Percentiles rank a stretch among this genome's conserved stretches.
Evolutionary conservation across 2,113 vertebrate species (phyloP).

Genomic region (Apteryx owenii): DNA sequence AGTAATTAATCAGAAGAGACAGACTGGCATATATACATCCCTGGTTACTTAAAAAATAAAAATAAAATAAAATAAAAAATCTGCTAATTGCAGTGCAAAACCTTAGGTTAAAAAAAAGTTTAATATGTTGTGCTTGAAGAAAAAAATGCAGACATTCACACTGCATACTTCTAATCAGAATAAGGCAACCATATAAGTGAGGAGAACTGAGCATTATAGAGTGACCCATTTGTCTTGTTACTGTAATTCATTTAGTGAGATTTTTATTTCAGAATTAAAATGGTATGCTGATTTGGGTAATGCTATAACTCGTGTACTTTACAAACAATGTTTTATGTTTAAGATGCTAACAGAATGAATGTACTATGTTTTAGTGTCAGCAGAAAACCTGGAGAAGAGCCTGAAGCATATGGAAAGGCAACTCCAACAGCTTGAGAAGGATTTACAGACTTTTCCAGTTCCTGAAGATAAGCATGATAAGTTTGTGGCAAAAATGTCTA

Average conservation of each 20-base stretch:
- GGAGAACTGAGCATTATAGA: not conserved
- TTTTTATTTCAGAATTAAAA: not conserved
- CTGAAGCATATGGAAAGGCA: constrained; percentile 96
- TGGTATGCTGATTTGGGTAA: not conserved
- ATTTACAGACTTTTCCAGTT: constrained; percentile 93
- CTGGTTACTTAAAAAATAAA: not conserved
- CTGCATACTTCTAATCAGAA: not conserved
- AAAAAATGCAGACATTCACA: not conserved
- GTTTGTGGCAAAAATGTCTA: constrained; percentile 95
- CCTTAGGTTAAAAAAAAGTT: not conserved
- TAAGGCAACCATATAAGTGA: not conserved
- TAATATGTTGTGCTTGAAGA: not conserved
- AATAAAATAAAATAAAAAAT: too few relatives aligned
- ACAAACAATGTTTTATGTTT: constrained; percentile 37
- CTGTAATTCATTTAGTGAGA: not conserved
- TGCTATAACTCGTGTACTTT: not conserved
- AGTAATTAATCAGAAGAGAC: not conserved
- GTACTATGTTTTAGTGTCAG: constrained; percentile 87
- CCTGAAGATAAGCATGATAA: constrained; percentile 90
- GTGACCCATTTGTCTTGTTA: not conserved
- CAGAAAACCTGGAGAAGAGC: constrained; percentile 96
- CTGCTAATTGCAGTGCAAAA: not conserved
- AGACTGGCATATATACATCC: not conserved
- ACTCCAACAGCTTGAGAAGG: constrained; percentile 95
- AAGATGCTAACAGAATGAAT: constrained; percentile 57